These are phyloP conservation scores for Caenorhabditis sulstoni DNA, from an alignment of 2,888 invertebrate species.

Conservation along the genomic window DNA sequence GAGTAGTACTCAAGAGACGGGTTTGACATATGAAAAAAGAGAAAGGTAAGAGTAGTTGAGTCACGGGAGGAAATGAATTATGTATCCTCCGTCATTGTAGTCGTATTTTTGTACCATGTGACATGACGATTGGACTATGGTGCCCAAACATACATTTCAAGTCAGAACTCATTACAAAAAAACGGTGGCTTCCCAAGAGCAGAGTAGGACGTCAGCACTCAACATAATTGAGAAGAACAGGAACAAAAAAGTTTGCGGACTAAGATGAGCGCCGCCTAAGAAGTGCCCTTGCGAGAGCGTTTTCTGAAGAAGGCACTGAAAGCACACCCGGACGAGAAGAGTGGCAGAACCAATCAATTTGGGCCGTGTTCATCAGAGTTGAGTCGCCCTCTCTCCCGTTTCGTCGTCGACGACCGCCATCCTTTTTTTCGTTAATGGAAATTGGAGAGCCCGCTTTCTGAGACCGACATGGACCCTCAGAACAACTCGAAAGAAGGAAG, in stretches of 20 bases:
- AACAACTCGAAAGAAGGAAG: conserved; percentile 15
- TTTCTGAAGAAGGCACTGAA: conserved; percentile 34
- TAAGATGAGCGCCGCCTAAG: conserved; percentile 26
- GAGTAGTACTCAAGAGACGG: no score
- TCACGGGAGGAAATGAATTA: background rate
- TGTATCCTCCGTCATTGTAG: background rate
- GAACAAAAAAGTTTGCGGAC: background rate
- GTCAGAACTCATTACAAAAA: background rate
- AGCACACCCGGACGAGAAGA: conserved; percentile 33
- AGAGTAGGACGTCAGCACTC: background rate
- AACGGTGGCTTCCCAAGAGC: background rate
- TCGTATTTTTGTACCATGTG: background rate
- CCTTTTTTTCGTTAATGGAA: conserved; percentile 13
- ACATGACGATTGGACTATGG: conserved; percentile 4
- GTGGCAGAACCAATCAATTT: conserved; percentile 40
- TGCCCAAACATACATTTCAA: background rate
- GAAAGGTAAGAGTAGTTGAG: background rate
- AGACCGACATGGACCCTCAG: conserved; percentile 15
- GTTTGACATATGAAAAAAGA: background rate
- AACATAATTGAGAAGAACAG: conserved; percentile 26
- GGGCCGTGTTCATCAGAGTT: conserved; percentile 33
- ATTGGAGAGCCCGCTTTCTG: conserved; percentile 4
- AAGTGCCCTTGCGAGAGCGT: conserved; percentile 41
- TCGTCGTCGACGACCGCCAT: background rate
- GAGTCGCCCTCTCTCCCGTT: conserved; percentile 4